A percentile compares a stretch with the other conserved stretches of the same genome.
Evolutionary conservation across 2,888 invertebrate genomes (phyloP).

Genomic region (Cephus pygmeus): DNA sequence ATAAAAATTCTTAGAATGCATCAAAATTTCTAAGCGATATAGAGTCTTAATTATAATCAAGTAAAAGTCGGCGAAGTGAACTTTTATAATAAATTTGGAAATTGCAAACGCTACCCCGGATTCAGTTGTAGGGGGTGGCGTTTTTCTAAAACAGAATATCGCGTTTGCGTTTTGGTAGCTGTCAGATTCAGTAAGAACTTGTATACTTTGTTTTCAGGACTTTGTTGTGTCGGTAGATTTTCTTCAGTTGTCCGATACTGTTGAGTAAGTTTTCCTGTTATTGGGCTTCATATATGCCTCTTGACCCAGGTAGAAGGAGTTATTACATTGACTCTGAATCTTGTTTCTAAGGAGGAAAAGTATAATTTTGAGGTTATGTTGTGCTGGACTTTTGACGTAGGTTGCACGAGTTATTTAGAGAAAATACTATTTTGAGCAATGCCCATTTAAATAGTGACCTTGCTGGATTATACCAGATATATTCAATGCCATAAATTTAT

Average conservation of each 20-base stretch:
- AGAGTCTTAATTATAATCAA: not conserved
- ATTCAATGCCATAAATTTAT: not conserved
- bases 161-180: not conserved
- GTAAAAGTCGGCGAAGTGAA: not conserved
- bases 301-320: not conserved
- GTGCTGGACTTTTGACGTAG: not conserved
- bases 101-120: not conserved
- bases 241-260: not conserved
- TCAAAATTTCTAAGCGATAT: not conserved
- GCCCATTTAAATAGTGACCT: not conserved
- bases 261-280: slow-evolving; percentile 3
- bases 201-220: not conserved
- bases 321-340: not conserved
- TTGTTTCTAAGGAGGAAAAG: not conserved
- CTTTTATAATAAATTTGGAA: not conserved
- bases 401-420: not conserved
- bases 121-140: not conserved
- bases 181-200: not conserved
- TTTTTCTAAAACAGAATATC: not conserved
- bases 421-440: not conserved
- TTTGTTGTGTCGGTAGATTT: slow-evolving; percentile 1
- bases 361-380: slow-evolving; percentile 2
- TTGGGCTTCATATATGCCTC: not conserved
- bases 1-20: not conserved
- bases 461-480: not conserved